These are phyloP conservation scores for Sminthurides aquaticus DNA, from an alignment of 2,888 invertebrate species.

Conservation along the genomic window DNA sequence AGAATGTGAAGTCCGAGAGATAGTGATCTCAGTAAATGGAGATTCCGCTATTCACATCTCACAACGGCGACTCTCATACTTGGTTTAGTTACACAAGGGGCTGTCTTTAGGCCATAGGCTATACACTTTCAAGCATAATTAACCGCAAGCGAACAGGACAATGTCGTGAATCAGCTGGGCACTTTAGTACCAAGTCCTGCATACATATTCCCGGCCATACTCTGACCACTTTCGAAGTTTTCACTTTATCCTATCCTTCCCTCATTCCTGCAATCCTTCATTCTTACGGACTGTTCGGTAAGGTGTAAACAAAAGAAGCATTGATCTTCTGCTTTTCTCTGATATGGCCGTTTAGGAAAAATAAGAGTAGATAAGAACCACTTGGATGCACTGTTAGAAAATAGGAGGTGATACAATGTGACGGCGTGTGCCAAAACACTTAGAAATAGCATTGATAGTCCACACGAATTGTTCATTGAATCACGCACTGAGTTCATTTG, in stretches of 20 bases:
- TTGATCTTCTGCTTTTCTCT: not conserved
- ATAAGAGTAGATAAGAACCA: not conserved
- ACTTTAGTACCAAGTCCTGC: not conserved
- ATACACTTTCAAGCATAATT: not conserved
- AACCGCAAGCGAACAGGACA: not conserved
- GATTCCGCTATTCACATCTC: not conserved
- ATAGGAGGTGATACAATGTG: not conserved
- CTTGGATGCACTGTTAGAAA: not conserved
- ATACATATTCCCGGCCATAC: not conserved
- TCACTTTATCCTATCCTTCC: not conserved
- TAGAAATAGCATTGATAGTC: slow-evolving; percentile 13
- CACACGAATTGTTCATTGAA: slow-evolving; percentile 14
- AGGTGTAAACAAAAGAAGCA: not conserved
- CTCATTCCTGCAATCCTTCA: not conserved
- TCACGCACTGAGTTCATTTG: slow-evolving; percentile 31
- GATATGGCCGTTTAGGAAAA: not conserved
- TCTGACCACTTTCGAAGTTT: not conserved
- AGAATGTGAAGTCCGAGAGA: not conserved
- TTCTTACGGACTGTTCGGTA: not conserved
- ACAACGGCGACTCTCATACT: not conserved
- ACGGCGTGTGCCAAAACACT: slow-evolving; percentile 4
- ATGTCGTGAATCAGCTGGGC: not conserved
- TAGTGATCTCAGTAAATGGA: not conserved
- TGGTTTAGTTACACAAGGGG: not conserved
- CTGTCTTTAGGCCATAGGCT: too few species aligned